Evolutionary conservation across 2,888 invertebrate genomes (phyloP), one percentile per base, ranked within the genome.

Genomic region (Serripes groenlandicus): DNA sequence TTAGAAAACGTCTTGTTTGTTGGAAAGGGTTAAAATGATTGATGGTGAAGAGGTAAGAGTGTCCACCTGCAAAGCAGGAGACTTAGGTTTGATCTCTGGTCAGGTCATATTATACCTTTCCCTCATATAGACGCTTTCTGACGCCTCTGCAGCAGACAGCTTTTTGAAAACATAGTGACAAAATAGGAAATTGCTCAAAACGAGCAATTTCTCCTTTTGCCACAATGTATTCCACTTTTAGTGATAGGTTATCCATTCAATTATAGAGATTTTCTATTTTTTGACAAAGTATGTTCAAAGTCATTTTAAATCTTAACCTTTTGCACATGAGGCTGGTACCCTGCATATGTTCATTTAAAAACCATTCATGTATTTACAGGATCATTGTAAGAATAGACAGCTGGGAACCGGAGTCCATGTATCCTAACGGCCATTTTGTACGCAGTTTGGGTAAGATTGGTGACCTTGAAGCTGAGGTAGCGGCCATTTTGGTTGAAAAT

Each of bases 351-450:
- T n/a, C n/a, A n/a, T 42, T 42, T 42, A 15, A n/a, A n/a, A n/a
- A n/a, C n/a, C n/a, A n/a, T n/a, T n/a, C n/a, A n/a, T n/a, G 2
- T 34, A 1, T 34, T 70, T 70, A 4, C 74, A 91, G 92, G 73
- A 87, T 94, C 70, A 85, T 94, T 60, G 93, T 94, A 1, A 81
- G 93, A 30, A 93, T 94, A 58, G 93, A 94, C 81, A 89, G 86
- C 56, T 94, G 94, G 94, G 92, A 91, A 28, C 81, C 85, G 18
- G 92, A 91, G 60, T 93, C 93, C 5, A 91, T 91, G 76, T 94
- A 93, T 87, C 94, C 93, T 21, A 92, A 92, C 83, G 93, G 94
- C 9, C 93, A 94, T 82, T 91, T 94, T 88, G 93, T 94, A 5
- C 87, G 90, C 69, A 89, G 89, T 74, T 84, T 93, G 0, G 94